Evolutionary conservation across 2,113 vertebrate species (phyloP), one percentile per base, ranked within the genome.

Genomic region (Corythornis cristatus): DNA sequence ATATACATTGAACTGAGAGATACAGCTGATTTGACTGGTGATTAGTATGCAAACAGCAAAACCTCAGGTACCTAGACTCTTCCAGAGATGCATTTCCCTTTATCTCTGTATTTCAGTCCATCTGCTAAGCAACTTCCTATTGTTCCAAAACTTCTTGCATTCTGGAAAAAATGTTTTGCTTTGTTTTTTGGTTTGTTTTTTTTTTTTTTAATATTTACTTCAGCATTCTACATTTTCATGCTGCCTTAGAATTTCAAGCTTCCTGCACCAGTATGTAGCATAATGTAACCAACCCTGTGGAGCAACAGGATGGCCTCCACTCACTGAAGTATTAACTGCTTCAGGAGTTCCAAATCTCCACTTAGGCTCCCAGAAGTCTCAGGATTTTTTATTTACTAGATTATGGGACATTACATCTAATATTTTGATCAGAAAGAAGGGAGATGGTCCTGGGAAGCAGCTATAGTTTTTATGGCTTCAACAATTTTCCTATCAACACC

Each of bases 361-460:
- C 23, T 10, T 42, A 48, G 35, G 8, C 6, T 85, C 35, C 57
- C 35, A 40, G 70, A 40, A 81, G 6, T 9, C 33, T 62, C 56
- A 76, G 48, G 3, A 15, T 31, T 71, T 72, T 20, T 45, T 48
- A 51, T 10, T 57, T 45, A 66, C 17, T 42, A 83, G 33, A 64
- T 64, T 60, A 83, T 50, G 5, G 1, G 5, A 71, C 26, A 60
- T 13, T 19, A 50, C 7, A 23, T 0, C 0, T 4, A 42, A 7
- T 17, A 33, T 40, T 73, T 60, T 3, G 3, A 67, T 56, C 20
- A 48, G 51, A 70, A 76, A 19, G 35, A 79, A 71, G 22, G 65
- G 16, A 51, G 2, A 8, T 86, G 15, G 74, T 66, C 35, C 50
- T 46, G 26, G 5, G 15, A 28, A 90, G 73, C 1, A 6, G 37